phyloP scores from a whole-genome alignment of 2,888 invertebrate genomes.

The Phyllotreta striolata region DNA sequence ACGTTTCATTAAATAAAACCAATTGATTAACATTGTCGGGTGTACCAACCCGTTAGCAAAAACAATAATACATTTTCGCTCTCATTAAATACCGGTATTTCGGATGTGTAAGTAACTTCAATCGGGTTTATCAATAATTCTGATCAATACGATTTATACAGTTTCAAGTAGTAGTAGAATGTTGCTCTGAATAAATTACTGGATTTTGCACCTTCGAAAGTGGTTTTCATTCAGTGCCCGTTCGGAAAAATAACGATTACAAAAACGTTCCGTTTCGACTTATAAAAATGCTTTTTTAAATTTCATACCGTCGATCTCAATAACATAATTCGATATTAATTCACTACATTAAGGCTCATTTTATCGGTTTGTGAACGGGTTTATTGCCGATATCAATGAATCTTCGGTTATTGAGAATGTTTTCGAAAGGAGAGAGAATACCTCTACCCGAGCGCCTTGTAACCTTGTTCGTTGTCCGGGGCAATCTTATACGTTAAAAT shows the following conservation, averaged over 20 bases:
- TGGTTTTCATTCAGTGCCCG: slow-evolving; percentile 45
- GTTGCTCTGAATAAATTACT: slow-evolving; percentile 38
- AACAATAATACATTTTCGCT: slow-evolving; percentile 27
- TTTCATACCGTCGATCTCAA: slow-evolving; percentile 50
- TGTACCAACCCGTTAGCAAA: slow-evolving; percentile 1
- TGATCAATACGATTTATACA: slow-evolving; percentile 34
- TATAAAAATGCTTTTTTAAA: slow-evolving; percentile 49
- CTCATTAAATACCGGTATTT: slow-evolving; percentile 31
- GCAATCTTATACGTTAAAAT: too few species aligned
- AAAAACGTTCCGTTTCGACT: slow-evolving; percentile 40
- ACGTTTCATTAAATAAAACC: too few species aligned
- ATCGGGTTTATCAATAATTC: slow-evolving; percentile 36
- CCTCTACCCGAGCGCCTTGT: too few species aligned
- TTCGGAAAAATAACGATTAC: slow-evolving; percentile 34
- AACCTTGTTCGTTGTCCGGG: too few species aligned
- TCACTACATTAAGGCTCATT: slow-evolving; percentile 54
- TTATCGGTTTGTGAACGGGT: slow-evolving; percentile 50
- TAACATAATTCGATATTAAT: slow-evolving; percentile 54
- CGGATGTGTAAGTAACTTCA: slow-evolving; percentile 18
- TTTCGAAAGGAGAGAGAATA: not conserved
- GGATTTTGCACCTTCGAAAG: slow-evolving; percentile 48
- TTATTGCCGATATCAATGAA: slow-evolving; percentile 49
- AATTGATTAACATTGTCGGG: not conserved
- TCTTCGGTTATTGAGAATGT: slow-evolving; percentile 45
- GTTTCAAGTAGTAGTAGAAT: slow-evolving; percentile 36